Conservation (phyloP, 1,140 invertebrate species). For the Cyphomyrmex costatus region DNA sequence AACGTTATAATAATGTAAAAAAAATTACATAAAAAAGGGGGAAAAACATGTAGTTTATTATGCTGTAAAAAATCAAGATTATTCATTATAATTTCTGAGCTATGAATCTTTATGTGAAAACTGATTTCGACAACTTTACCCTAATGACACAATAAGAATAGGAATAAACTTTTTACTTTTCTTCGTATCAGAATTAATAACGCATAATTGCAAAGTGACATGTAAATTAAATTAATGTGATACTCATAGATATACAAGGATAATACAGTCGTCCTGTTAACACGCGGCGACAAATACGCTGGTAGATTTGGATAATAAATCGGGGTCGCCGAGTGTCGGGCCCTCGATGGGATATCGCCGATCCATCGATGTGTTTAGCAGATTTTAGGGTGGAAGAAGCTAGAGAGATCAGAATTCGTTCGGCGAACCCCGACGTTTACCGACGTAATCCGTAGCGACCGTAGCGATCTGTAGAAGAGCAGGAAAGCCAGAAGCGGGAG, state of each 20-base stretch:
- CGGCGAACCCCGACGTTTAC: slow-evolving; percentile 65
- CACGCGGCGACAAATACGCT: slow-evolving; percentile 37
- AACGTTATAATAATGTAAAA: too few species aligned
- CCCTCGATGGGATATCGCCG: slow-evolving; percentile 56
- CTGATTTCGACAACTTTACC: too few species aligned
- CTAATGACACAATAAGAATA: background rate
- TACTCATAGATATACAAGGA: background rate
- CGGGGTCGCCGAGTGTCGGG: slow-evolving; percentile 38
- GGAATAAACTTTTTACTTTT: background rate
- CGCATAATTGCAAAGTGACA: background rate
- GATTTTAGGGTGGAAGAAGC: slow-evolving; percentile 68
- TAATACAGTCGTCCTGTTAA: slow-evolving; percentile 36
- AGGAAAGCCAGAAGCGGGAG: slow-evolving; percentile 66
- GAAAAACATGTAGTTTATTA: too few species aligned
- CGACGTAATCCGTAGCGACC: slow-evolving; percentile 69
- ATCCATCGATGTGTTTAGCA: slow-evolving; percentile 64
- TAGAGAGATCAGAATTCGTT: slow-evolving; percentile 58
- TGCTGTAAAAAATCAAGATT: too few species aligned
- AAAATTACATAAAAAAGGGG: too few species aligned
- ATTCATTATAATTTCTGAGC: too few species aligned
- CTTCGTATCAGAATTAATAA: background rate
- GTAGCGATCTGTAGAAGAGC: slow-evolving; percentile 62
- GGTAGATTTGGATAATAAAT: slow-evolving; percentile 52
- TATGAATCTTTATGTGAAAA: too few species aligned
- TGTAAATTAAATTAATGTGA: background rate